Base-by-base conservation (phyloP, 35 echinoderm and acorn worm genomes). In the Apostichopus californicus region DNA sequence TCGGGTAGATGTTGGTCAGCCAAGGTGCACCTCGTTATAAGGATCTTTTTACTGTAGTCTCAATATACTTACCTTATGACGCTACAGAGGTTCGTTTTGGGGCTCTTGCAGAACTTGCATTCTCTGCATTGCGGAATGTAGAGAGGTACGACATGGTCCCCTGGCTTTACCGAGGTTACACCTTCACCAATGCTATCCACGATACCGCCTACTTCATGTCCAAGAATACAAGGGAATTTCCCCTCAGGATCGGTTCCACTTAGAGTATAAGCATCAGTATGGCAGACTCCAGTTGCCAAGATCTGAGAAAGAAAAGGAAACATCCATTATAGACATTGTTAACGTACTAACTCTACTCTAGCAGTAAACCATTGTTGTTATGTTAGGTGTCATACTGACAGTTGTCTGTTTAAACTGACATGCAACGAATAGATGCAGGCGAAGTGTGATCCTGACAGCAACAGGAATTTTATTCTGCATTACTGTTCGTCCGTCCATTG, bases 171-270 rank as follows among this genome's bases (percentile, higher is more conserved):
- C 28, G 95, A 95, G 4, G 97, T 96, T 56, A 99, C 97, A 6
- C 95, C 97, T 57, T 94, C 93, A 13, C 97, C 97, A 24, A 99
- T 60, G 56, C 97, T 99, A 59, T 99, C 97, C 26, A 99, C 97
- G 12, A 96, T 81, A 25, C 97, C 97, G 59, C 97, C 97, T 34
- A 95, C 97, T 78, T 99, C 97, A 68, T 99, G 97, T 5, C 97
- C 97, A 12, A 99, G 89, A 88, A 99, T 96, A 56, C 95, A 94
- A 20, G 97, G 97, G 78, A 99, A 99, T 52, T 78, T 78, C 5
- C 97, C 97, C 77, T 99, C 97, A 0, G 95, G 91, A 78, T 99
- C 97, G 17, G 78, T 20, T 5, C 97, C 97, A 57, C 95, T 94
- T 23, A 99, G 86, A 7, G 71, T 75, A 77, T 93, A 94, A 5